Conservation (phyloP, 2,797 vertebrate species). For the Trichosurus vulpecula region DNA sequence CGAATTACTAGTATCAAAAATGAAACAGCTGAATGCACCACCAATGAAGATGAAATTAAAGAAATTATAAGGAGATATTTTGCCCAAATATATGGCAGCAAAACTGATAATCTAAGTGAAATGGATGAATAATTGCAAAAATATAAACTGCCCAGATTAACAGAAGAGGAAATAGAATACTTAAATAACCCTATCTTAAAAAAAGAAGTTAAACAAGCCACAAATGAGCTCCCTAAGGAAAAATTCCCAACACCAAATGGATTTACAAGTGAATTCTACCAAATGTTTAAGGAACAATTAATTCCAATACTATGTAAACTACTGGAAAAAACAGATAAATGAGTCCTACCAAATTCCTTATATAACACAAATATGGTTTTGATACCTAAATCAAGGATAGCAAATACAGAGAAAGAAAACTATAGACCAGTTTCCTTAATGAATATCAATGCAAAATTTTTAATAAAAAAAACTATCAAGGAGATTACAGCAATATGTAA, state of each 20-base stretch:
- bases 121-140: background rate
- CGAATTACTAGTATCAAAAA: background rate
- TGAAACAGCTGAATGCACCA: background rate
- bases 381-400: background rate
- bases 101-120: background rate
- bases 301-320: background rate
- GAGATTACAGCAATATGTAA: background rate
- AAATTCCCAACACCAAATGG: background rate
- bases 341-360: background rate
- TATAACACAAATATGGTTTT: background rate
- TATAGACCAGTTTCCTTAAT: background rate
- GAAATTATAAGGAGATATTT: background rate
- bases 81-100: background rate
- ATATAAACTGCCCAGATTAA: background rate
- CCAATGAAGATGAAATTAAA: background rate
- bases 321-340: background rate
- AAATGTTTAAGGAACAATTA: background rate
- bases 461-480: background rate
- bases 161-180: background rate
- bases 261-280: background rate
- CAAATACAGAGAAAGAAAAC: background rate
- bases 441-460: background rate
- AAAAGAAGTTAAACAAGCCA: background rate
- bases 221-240: background rate
- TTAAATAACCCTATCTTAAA: background rate